These are phyloP conservation scores for Onychomys torridus DNA, from an alignment of 2,797 vertebrate genomes.

Conservation along the genomic window DNA sequence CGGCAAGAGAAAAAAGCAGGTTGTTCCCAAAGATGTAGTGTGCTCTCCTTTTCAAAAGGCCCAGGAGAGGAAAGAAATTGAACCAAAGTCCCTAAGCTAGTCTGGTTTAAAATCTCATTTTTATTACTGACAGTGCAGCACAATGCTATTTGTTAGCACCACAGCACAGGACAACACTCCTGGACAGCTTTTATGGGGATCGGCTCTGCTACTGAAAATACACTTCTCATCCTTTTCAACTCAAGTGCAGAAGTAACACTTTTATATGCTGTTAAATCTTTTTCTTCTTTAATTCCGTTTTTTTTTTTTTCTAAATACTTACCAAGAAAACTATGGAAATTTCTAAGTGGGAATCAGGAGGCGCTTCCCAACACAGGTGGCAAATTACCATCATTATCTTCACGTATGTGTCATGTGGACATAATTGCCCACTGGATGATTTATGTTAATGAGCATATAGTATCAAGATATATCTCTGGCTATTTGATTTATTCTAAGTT, in stretches of 20 bases:
- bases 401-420: constrained; percentile 64
- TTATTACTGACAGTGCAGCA: constrained; percentile 49
- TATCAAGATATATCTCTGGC: constrained; percentile 56
- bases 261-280: constrained; percentile 40
- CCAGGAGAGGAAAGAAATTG: constrained; percentile 63
- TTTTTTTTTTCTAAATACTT: constrained; percentile 57
- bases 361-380: constrained; percentile 48
- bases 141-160: constrained; percentile 60
- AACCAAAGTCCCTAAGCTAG: constrained; percentile 65
- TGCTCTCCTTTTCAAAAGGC: constrained; percentile 60
- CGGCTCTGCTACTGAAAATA: constrained; percentile 55
- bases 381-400: constrained; percentile 71
- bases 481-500: constrained; percentile 63
- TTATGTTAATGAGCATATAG: constrained; percentile 66
- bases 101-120: constrained; percentile 60
- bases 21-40: constrained; percentile 60
- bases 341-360: constrained; percentile 57
- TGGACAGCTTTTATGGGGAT: constrained; percentile 46
- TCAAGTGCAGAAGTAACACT: constrained; percentile 36
- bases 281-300: constrained; percentile 38
- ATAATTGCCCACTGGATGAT: constrained; percentile 69
- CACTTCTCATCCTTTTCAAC: neutral
- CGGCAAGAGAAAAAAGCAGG: constrained; percentile 77
- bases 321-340: constrained; percentile 66
- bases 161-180: constrained; percentile 13